phyloP scores from a whole-genome alignment of 2,797 vertebrate species.

The Artibeus jamaicensis region DNA sequence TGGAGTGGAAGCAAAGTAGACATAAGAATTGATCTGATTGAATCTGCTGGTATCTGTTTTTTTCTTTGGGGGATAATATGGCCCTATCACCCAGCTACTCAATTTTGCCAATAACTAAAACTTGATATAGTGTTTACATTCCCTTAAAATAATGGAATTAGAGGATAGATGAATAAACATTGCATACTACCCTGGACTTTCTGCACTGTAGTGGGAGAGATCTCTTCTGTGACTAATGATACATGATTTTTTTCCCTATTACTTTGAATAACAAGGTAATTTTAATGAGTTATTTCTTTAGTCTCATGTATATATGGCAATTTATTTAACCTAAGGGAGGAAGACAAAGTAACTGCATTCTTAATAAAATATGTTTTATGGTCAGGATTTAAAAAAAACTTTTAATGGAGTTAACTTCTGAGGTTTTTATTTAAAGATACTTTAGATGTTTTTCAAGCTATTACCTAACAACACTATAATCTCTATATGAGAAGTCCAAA shows the following conservation, averaged over 20 bases:
- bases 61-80: not conserved
- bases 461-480: not conserved
- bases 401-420: constrained; percentile 31
- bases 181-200: not conserved
- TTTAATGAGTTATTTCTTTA: not conserved
- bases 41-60: not conserved
- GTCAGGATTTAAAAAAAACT: constrained; percentile 25
- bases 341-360: not conserved
- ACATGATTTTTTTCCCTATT: constrained; percentile 1
- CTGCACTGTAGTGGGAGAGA: not conserved
- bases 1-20: not conserved
- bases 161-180: not conserved
- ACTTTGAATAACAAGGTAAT: constrained; percentile 16
- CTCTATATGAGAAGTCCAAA: not conserved
- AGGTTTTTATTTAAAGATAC: constrained; percentile 38
- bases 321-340: not conserved
- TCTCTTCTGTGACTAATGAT: not conserved
- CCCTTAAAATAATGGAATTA: not conserved
- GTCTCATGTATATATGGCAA: not conserved
- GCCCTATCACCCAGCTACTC: not conserved
- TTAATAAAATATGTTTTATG: constrained; percentile 23
- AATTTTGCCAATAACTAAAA: not conserved
- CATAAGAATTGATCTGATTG: not conserved
- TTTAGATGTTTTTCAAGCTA: constrained; percentile 33
- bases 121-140: not conserved